Evolutionary conservation across 2,797 vertebrate species (phyloP).

Genomic region (Pseudochirops corinnae): DNA sequence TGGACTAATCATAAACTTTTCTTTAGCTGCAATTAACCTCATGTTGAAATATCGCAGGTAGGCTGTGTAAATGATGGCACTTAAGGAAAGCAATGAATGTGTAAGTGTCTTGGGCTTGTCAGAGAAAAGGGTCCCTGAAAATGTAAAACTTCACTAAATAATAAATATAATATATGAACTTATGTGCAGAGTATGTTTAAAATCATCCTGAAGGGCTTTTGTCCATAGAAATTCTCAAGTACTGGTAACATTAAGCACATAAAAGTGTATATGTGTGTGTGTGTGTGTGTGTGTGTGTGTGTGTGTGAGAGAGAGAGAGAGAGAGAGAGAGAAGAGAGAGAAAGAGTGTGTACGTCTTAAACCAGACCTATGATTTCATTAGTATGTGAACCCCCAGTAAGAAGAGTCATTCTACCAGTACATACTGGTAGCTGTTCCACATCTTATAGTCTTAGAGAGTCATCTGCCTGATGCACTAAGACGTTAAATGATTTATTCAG

Average conservation of each 20-base stretch:
- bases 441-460: neutral
- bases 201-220: constrained; percentile 41
- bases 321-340: too few species aligned
- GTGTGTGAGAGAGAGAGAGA: neutral
- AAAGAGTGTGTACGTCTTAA: neutral
- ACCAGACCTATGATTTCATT: neutral
- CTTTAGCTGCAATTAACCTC: constrained; percentile 73
- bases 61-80: constrained; percentile 26
- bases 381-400: neutral
- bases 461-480: neutral
- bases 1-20: constrained; percentile 81
- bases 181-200: constrained; percentile 46
- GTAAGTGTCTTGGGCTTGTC: constrained; percentile 61
- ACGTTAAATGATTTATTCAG: neutral
- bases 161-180: constrained; percentile 35
- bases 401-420: neutral
- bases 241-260: neutral
- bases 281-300: neutral
- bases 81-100: constrained; percentile 42
- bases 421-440: neutral
- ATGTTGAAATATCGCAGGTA: constrained; percentile 63
- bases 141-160: constrained; percentile 59
- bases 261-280: neutral
- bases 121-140: constrained; percentile 44
- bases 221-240: constrained; percentile 9